Evolutionary conservation across 2,113 vertebrate genomes (phyloP).

Genomic region (Podarcis raffonei): DNA sequence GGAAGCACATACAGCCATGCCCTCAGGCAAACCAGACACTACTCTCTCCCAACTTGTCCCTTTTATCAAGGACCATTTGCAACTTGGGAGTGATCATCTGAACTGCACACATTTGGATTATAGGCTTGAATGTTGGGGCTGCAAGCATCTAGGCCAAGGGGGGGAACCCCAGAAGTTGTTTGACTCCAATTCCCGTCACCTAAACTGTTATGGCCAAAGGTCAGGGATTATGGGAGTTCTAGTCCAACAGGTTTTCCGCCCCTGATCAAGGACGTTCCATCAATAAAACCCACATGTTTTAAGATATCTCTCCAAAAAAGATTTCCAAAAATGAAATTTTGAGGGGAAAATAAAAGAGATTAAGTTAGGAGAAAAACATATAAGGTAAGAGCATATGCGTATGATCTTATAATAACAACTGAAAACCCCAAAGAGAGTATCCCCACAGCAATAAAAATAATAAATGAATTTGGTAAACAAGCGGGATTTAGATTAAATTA

Average conservation of each 20-base stretch:
- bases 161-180: not conserved
- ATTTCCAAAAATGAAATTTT: no score
- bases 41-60: not conserved
- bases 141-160: not conserved
- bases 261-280: not conserved
- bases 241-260: not conserved
- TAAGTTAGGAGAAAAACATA: not conserved
- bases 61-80: not conserved
- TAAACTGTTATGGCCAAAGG: not conserved
- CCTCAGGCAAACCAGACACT: not conserved
- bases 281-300: not conserved
- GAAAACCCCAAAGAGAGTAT: no score
- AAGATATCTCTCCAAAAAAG: not conserved
- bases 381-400: no score
- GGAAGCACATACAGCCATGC: not conserved
- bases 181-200: not conserved
- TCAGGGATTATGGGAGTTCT: no score
- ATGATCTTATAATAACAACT: no score
- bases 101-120: not conserved
- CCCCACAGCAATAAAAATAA: no score
- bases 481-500: no score
- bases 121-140: not conserved
- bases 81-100: not conserved
- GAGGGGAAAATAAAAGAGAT: no score
- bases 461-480: no score